These are phyloP conservation scores for Galerucella nymphaeae DNA, from an alignment of 2,888 invertebrate species.

Conservation along the genomic window DNA sequence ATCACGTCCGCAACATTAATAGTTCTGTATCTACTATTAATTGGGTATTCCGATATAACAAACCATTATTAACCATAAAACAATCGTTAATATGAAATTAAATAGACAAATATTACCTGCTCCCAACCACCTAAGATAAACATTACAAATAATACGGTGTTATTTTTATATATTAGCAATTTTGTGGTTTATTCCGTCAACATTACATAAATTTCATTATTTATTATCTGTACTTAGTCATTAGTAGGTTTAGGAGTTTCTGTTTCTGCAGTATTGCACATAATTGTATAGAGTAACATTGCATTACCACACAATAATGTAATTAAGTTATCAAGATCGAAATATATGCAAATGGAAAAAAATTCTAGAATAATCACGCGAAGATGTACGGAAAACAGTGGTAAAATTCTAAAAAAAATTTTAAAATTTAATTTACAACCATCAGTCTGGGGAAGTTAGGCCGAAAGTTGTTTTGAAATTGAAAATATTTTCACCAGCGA, in stretches of 20 bases:
- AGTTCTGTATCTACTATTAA: background rate
- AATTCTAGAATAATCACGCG: too few species aligned
- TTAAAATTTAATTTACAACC: too few species aligned
- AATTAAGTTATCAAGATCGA: too few species aligned
- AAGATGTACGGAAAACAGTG: too few species aligned
- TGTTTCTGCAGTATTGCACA: too few species aligned
- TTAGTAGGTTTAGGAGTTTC: background rate
- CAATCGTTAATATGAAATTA: constrained; percentile 3
- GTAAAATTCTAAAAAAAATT: too few species aligned
- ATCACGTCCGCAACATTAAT: background rate
- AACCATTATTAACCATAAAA: constrained; percentile 1
- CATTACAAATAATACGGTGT: background rate
- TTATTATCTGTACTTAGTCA: background rate
- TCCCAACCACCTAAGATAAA: background rate
- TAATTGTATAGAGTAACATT: too few species aligned
- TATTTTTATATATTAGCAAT: background rate
- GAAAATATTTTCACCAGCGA: too few species aligned
- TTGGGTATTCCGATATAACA: background rate
- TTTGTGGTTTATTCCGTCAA: background rate
- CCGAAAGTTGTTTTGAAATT: too few species aligned
- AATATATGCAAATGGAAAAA: too few species aligned
- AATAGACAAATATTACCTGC: constrained; percentile 4
- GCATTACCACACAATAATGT: too few species aligned
- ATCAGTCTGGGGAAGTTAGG: too few species aligned
- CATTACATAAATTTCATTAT: background rate